A percentile compares a stretch with the other conserved stretches of the same genome.
phyloP scores from a whole-genome alignment of 2,797 vertebrate species.

The Clarias platycephalus region DNA sequence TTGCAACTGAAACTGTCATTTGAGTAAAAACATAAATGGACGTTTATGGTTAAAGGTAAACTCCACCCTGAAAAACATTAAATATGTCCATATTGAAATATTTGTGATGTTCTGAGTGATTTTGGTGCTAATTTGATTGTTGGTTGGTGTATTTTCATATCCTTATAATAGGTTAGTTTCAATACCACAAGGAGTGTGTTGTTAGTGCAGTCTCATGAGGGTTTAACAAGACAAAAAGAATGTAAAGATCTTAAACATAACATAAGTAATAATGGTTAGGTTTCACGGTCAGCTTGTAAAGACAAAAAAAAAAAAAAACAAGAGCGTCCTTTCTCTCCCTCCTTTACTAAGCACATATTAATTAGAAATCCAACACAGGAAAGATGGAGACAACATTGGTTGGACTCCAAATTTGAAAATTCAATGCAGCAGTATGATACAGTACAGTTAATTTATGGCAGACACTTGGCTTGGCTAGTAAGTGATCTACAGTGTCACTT shows the following conservation, averaged over 20 bases:
- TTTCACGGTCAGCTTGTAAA: not conserved
- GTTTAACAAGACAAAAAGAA: not conserved
- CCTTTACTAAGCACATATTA: not conserved
- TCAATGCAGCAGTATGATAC: no score
- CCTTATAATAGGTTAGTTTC: not conserved
- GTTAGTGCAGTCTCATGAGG: not conserved
- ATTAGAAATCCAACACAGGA: not conserved
- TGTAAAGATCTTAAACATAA: not conserved
- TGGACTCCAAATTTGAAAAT: not conserved
- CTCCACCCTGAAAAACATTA: not conserved
- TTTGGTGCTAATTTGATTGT: not conserved
- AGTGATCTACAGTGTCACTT: not conserved
- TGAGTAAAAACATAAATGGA: conserved; percentile 2
- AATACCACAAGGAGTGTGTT: not conserved
- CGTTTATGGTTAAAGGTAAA: not conserved
- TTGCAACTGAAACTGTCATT: not conserved
- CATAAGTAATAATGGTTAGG: not conserved
- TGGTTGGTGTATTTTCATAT: not conserved
- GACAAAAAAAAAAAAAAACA: not conserved
- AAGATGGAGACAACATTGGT: not conserved
- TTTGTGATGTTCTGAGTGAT: not conserved
- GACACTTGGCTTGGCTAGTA: not conserved
- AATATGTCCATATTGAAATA: not conserved
- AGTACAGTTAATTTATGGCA: not conserved
- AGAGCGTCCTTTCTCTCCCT: not conserved